Conservation (phyloP, 2,113 vertebrate genomes). For the Coptodon rendalli region DNA sequence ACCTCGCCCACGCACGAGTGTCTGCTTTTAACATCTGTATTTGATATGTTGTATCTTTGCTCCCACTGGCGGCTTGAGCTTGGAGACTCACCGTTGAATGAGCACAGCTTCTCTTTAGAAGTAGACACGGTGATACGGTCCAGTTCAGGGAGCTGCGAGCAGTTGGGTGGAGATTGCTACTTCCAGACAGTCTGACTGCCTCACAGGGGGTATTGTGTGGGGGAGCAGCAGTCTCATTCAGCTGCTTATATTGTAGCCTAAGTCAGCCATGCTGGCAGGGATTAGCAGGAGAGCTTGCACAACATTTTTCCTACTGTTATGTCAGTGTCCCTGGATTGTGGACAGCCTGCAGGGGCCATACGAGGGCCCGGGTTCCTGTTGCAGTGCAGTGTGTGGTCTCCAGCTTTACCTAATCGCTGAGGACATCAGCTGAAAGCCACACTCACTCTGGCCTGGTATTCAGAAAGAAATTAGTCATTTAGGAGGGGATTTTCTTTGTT, state of each 20-base stretch:
- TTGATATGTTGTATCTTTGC: constrained; percentile 15
- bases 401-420: background rate
- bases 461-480: background rate
- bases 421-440: background rate
- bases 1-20: background rate
- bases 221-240: constrained; percentile 4
- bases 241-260: constrained; percentile 18
- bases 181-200: constrained; percentile 9
- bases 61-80: background rate
- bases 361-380: constrained; percentile 21
- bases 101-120: background rate
- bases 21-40: constrained; percentile 55
- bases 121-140: background rate
- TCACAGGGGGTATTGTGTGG: background rate
- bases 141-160: background rate
- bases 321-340: constrained; percentile 36
- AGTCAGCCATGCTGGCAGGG: background rate
- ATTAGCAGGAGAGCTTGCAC: constrained; percentile 22
- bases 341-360: background rate
- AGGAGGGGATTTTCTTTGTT: background rate
- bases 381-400: constrained; percentile 50
- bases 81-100: background rate
- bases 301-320: constrained; percentile 43
- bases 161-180: background rate
- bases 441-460: background rate